Evolutionary conservation across 2,888 invertebrate genomes (phyloP).

Genomic region (Euzetes globulus): DNA sequence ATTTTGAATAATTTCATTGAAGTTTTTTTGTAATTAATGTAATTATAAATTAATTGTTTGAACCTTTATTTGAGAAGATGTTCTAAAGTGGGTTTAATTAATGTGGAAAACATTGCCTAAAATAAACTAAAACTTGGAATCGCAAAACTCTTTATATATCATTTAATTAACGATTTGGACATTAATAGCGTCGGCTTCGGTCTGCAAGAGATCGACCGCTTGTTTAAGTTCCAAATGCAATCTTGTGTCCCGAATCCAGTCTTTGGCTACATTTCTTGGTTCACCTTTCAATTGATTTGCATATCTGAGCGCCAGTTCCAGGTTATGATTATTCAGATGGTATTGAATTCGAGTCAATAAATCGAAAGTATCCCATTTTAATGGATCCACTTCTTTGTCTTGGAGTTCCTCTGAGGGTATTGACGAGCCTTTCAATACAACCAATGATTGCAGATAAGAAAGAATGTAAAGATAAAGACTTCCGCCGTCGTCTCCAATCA

Average conservation of each 20-base stretch:
- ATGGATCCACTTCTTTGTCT: slow-evolving; percentile 54
- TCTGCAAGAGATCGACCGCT: slow-evolving; percentile 78
- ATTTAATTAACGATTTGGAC: slow-evolving; percentile 23
- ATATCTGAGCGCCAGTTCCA: slow-evolving; percentile 74
- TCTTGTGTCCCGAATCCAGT: slow-evolving; percentile 79
- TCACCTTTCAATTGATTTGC: slow-evolving; percentile 83
- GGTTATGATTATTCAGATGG: slow-evolving; percentile 78
- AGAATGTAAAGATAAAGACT: slow-evolving; percentile 66
- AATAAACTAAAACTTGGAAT: background rate
- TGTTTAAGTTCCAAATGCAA: slow-evolving; percentile 79
- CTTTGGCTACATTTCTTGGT: slow-evolving; percentile 67
- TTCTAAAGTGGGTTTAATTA: too few species aligned
- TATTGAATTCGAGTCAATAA: slow-evolving; percentile 82
- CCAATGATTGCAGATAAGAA: slow-evolving; percentile 79
- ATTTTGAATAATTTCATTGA: too few species aligned
- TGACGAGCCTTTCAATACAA: slow-evolving; percentile 52
- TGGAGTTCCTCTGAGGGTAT: slow-evolving; percentile 41
- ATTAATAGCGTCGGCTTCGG: slow-evolving; percentile 68
- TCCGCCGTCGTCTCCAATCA: slow-evolving; percentile 80
- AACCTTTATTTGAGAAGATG: background rate
- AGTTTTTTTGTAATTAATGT: too few species aligned
- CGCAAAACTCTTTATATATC: background rate
- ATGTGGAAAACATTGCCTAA: background rate
- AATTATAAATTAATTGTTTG: background rate
- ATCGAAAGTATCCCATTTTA: slow-evolving; percentile 71